Conservation (phyloP, 2,113 vertebrate species). For the Ciconia boyciana region DNA sequence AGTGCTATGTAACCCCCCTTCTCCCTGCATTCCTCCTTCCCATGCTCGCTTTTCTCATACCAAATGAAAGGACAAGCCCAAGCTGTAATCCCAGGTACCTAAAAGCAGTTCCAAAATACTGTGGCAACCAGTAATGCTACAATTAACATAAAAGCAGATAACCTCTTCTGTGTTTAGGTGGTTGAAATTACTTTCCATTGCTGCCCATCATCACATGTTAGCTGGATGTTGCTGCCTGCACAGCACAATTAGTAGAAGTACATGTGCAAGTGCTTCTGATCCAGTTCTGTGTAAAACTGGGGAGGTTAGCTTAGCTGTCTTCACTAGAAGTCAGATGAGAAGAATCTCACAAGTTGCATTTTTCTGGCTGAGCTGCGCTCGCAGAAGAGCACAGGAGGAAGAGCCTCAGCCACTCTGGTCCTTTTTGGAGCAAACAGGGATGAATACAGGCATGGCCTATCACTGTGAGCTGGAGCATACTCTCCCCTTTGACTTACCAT, state of each 20-base stretch:
- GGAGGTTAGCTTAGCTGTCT: not conserved
- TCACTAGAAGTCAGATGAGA: not conserved
- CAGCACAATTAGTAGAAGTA: not conserved
- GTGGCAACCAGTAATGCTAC: not conserved
- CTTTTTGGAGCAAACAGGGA: not conserved
- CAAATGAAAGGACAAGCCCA: not conserved
- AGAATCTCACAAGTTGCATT: not conserved
- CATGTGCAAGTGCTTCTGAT: not conserved
- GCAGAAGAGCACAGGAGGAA: not conserved
- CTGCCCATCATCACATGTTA: not conserved
- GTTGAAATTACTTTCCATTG: not conserved
- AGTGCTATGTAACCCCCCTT: not conserved
- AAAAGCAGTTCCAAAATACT: not conserved
- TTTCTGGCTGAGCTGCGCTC: not conserved
- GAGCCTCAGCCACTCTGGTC: not conserved
- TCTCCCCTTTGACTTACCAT: constrained; percentile 74
- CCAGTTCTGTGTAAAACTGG: not conserved
- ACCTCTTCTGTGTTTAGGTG: not conserved
- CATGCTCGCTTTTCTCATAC: not conserved
- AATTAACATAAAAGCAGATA: not conserved
- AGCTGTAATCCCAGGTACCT: not conserved
- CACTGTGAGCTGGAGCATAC: not conserved
- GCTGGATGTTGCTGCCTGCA: not conserved
- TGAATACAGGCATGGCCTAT: rapidly evolving
- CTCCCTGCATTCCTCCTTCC: not conserved